These are phyloP conservation scores for Autographa pulchrina DNA, from an alignment of 2,888 invertebrate genomes.

Conservation along the genomic window DNA sequence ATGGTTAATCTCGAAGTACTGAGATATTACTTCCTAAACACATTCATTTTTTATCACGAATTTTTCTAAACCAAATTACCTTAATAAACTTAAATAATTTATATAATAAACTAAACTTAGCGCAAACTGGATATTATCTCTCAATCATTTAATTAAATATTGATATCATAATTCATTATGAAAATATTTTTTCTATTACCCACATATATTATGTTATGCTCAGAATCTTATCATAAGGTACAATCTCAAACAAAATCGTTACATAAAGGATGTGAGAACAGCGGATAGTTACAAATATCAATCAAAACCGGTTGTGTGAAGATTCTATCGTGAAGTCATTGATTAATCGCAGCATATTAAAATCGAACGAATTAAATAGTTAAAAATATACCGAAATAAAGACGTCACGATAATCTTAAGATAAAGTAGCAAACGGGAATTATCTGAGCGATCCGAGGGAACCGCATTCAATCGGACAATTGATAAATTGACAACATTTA, in stretches of 20 bases:
- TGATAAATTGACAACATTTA: constrained; percentile 88
- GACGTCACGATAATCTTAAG: constrained; percentile 84
- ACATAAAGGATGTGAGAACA: constrained; percentile 61
- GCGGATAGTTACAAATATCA: constrained; percentile 40
- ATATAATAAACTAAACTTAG: constrained; percentile 51
- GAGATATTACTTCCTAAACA: constrained; percentile 56
- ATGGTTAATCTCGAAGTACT: constrained; percentile 27
- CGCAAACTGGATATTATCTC: constrained; percentile 52
- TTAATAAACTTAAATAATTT: constrained; percentile 50
- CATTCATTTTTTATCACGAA: constrained; percentile 45
- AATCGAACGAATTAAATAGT: constrained; percentile 70
- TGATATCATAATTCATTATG: constrained; percentile 57
- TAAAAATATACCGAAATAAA: constrained; percentile 80
- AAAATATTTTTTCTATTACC: constrained; percentile 56
- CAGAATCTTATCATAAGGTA: constrained; percentile 39
- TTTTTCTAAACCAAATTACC: constrained; percentile 49
- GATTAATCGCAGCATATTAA: constrained; percentile 74
- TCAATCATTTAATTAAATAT: constrained; percentile 54
- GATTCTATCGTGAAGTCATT: constrained; percentile 58
- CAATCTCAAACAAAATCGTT: constrained; percentile 41
- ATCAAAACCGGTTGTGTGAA: constrained; percentile 54
- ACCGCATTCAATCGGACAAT: constrained; percentile 67
- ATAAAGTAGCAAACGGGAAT: constrained; percentile 80
- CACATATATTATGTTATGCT: constrained; percentile 46
- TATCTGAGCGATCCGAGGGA: constrained; percentile 76